Evolutionary conservation across 1,140 invertebrate species (phyloP), one percentile per base, ranked within the genome.

Genomic region (Rhagoletis zephyria): DNA sequence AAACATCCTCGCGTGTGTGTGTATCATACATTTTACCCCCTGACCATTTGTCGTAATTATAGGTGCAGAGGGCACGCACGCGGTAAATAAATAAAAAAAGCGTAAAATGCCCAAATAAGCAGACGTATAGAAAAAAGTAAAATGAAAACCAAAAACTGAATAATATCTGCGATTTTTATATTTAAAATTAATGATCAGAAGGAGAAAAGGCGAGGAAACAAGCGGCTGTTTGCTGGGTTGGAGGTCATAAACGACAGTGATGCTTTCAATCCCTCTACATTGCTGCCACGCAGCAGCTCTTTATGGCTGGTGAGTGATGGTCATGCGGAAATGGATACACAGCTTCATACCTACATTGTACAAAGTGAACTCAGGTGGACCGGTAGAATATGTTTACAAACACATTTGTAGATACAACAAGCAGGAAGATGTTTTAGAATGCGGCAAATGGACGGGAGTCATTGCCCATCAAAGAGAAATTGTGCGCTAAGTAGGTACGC

Each of bases 401-500:
- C n/a, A 45, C 48, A n/a, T 81, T 67, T 67, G 4, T 30, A 67
- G 64, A n/a, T 81, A n/a, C 56, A 42, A 42, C 14, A 30, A 56
- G 74, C 10, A 40, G 14, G n/a, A 19, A 30, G 48, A 56, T 81
- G 10, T 56, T 56, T 56, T 56, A 81, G 48, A 81, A 56, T 30
- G 16, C 74, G 48, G 16, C 48, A 56, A 56, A 56, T 56, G 74
- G n/a, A 56, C 19, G 45, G 48, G 48, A 56, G 45, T 48, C 48
- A 81, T 81, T 59, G 56, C 16, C 48, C 74, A 51, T 30, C 48
- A 56, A 56, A 81, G 42, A n/a, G 19, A 74, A 56, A 81, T 81
- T 81, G 74, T 59, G 74, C 56, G 48, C 74, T 81, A 81, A 81
- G 16, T 81, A 81, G 56, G 16, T 81, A 81, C 19, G n/a, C n/a